A percentile compares a stretch with the other conserved stretches of the same genome.
These are phyloP conservation scores for Cirrhinus mrigala DNA, from an alignment of 2,797 vertebrate species.

Conservation along the genomic window DNA sequence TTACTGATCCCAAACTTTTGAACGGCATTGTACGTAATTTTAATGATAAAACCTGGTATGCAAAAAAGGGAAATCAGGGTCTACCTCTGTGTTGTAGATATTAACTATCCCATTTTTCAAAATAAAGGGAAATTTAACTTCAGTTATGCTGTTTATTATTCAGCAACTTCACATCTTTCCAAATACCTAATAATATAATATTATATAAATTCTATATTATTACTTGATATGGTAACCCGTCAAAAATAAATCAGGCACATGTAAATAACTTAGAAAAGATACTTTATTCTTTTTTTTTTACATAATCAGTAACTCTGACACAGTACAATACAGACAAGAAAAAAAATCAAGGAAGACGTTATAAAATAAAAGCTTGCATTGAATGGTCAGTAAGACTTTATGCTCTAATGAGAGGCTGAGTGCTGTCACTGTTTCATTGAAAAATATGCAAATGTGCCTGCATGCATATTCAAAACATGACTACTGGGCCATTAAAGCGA, in stretches of 20 bases:
- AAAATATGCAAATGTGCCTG: slow-evolving; percentile 56
- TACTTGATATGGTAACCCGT: neutral
- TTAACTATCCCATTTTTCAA: slow-evolving; percentile 3
- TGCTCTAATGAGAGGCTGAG: slow-evolving; percentile 43
- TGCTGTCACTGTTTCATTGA: slow-evolving; percentile 63
- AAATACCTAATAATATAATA: neutral
- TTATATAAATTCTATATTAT: neutral
- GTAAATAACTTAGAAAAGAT: slow-evolving; percentile 57
- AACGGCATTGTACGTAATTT: neutral
- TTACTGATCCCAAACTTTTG: too few relatives aligned
- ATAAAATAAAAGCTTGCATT: slow-evolving; percentile 41
- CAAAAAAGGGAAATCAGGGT: slow-evolving; percentile 9
- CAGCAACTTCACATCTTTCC: neutral
- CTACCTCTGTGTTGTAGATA: slow-evolving; percentile 3
- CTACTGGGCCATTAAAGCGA: slow-evolving; percentile 9
- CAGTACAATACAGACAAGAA: slow-evolving; percentile 67
- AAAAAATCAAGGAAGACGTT: slow-evolving; percentile 51
- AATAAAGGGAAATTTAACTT: slow-evolving; percentile 22
- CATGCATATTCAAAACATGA: slow-evolving; percentile 49
- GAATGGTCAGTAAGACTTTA: slow-evolving; percentile 46
- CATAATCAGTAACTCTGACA: slow-evolving; percentile 76
- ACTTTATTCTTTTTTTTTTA: slow-evolving; percentile 68
- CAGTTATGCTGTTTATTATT: neutral
- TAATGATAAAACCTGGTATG: neutral
- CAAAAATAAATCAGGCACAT: neutral